Conservation (phyloP, 2,888 invertebrate genomes). For the Celastrina argiolus region DNA sequence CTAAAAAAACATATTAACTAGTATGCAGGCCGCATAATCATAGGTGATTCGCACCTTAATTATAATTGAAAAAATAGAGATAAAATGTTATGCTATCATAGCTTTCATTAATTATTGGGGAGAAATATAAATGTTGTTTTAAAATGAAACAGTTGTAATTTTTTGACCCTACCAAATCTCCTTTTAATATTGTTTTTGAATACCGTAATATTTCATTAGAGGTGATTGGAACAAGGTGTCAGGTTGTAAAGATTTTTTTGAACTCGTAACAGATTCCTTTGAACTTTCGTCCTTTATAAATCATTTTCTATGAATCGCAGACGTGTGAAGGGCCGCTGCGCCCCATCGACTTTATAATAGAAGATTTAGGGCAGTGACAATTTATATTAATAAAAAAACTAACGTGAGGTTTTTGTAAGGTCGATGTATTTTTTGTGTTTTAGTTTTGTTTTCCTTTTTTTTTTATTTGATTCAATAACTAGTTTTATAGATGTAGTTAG, state of each 20-base stretch:
- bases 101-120: too few relatives aligned
- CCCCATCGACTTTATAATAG: background rate
- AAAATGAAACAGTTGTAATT: background rate
- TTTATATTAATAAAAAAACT: background rate
- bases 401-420: background rate
- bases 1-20: too few relatives aligned
- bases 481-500: too few relatives aligned
- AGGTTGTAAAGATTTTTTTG: background rate
- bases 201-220: constrained; percentile 4
- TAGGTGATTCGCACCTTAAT: too few relatives aligned
- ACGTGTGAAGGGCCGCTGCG: background rate
- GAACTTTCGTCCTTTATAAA: constrained; percentile 2
- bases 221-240: background rate
- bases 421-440: background rate
- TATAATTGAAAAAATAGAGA: too few relatives aligned
- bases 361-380: constrained; percentile 10
- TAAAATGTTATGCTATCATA: too few relatives aligned
- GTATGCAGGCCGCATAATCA: too few relatives aligned
- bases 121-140: too few relatives aligned
- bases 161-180: background rate
- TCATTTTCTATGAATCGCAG: constrained; percentile 1
- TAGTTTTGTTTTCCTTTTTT: too few relatives aligned
- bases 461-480: too few relatives aligned
- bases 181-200: background rate
- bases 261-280: background rate